A percentile compares a stretch with the other conserved stretches of the same genome.
phyloP scores from a whole-genome alignment of 2,113 vertebrate genomes.

The Serinus canaria region DNA sequence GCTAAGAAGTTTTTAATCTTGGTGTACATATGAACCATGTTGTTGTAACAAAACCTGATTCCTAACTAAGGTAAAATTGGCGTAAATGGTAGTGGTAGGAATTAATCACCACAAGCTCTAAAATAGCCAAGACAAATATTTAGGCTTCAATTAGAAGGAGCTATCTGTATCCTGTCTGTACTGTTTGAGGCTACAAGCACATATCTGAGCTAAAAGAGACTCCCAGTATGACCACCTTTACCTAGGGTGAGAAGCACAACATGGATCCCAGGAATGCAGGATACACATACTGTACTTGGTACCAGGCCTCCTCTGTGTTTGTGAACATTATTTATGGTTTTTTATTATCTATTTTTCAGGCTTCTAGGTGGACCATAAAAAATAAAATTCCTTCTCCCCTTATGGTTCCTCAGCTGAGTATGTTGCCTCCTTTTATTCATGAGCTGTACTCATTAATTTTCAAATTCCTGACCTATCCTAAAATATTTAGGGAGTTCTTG shows the following conservation, averaged over 20 bases:
- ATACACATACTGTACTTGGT: not conserved
- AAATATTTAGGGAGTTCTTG: conserved; percentile 32
- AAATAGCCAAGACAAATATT: not conserved
- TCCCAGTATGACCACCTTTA: not conserved
- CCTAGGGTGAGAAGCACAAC: not conserved
- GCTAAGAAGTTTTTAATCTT: not conserved
- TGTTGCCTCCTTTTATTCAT: not conserved
- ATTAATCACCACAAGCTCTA: not conserved
- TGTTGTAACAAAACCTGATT: not conserved
- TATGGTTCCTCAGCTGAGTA: not conserved
- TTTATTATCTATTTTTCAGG: conserved; percentile 4
- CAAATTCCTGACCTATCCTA: conserved; percentile 3
- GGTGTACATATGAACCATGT: not conserved
- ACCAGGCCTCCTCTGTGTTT: not conserved
- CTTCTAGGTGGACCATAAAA: not conserved
- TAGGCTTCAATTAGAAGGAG: not conserved
- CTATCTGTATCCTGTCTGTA: not conserved
- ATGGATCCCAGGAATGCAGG: not conserved
- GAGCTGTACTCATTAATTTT: not conserved
- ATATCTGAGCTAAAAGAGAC: not conserved
- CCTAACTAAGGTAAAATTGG: not conserved
- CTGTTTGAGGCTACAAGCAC: not conserved
- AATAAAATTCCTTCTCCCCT: not conserved
- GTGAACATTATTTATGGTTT: not conserved
- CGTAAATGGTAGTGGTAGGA: not conserved